A percentile compares a stretch with the other conserved stretches of the same genome.
Conservation (phyloP, 2,113 vertebrate genomes). For the Trichechus manatus region DNA sequence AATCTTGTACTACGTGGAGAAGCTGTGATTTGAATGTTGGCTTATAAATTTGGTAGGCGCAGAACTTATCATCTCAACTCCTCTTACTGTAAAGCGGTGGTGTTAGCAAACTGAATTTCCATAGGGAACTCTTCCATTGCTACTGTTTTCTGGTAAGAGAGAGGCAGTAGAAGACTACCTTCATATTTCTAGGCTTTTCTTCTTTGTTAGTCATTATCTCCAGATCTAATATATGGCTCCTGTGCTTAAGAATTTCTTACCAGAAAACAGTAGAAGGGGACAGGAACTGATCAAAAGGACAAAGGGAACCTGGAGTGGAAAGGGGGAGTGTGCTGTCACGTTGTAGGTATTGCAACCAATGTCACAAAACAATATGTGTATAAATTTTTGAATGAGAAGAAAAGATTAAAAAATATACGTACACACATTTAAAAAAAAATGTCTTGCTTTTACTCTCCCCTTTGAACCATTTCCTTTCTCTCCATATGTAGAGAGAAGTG, state of each 20-base stretch:
- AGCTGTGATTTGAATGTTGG: slow-evolving; percentile 17
- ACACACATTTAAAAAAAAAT: too few species aligned
- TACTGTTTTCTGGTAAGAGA: neutral
- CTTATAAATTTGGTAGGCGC: neutral
- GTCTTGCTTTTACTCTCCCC: neutral
- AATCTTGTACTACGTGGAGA: neutral
- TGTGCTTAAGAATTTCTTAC: neutral
- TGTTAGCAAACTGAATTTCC: neutral
- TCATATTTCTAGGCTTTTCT: neutral
- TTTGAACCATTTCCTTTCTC: slow-evolving; percentile 9
- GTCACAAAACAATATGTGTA: too few species aligned
- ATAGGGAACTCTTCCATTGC: neutral
- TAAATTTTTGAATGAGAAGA: too few species aligned
- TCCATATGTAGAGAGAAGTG: slow-evolving; percentile 10
- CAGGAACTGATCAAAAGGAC: too few species aligned
- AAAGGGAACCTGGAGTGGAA: too few species aligned
- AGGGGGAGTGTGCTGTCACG: neutral
- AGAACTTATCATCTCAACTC: neutral
- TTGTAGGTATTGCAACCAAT: neutral
- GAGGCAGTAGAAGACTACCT: neutral
- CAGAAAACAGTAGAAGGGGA: too few species aligned
- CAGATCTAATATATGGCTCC: neutral
- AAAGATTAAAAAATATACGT: too few species aligned
- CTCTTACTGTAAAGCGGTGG: neutral
- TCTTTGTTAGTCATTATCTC: neutral